Conservation (phyloP, 2,888 invertebrate genomes). For the Acrocera orbiculus region DNA sequence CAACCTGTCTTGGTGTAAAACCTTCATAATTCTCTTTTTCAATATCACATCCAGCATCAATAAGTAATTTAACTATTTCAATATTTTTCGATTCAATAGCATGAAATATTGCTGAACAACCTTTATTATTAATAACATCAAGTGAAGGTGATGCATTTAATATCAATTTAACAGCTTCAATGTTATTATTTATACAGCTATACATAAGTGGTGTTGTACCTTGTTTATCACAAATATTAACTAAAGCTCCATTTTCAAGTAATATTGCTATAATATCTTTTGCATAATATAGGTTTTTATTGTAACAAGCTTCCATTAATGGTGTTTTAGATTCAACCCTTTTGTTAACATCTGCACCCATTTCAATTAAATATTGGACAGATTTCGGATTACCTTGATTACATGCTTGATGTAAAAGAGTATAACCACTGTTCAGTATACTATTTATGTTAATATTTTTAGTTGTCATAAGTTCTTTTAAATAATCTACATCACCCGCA, state of each 20-base stretch:
- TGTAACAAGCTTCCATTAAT: slow-evolving; percentile 23
- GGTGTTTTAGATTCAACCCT: slow-evolving; percentile 22
- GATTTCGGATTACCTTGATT: slow-evolving; percentile 19
- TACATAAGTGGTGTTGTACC: slow-evolving; percentile 29
- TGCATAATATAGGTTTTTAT: slow-evolving; percentile 13
- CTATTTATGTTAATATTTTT: slow-evolving; percentile 15
- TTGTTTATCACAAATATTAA: slow-evolving; percentile 25
- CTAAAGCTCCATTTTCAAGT: slow-evolving; percentile 18
- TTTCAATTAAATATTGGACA: slow-evolving; percentile 19
- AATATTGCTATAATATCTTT: slow-evolving; percentile 20
- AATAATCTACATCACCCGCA: slow-evolving; percentile 15
- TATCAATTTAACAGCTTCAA: slow-evolving; percentile 18
- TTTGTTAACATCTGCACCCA: slow-evolving; percentile 20
- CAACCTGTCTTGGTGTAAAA: slow-evolving; percentile 24
- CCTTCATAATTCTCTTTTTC: slow-evolving; percentile 23
- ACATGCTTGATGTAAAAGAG: slow-evolving; percentile 21
- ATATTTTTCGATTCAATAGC: slow-evolving; percentile 26
- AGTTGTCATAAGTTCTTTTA: slow-evolving; percentile 16
- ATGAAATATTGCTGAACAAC: slow-evolving; percentile 25
- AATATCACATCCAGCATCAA: slow-evolving; percentile 10
- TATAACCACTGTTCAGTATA: slow-evolving; percentile 15
- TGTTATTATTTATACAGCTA: slow-evolving; percentile 23
- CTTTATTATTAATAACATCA: slow-evolving; percentile 25
- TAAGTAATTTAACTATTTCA: slow-evolving; percentile 22
- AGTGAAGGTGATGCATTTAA: slow-evolving; percentile 21